Conservation (phyloP, 2,113 vertebrate species). For the Todiramphus saurophagus region DNA sequence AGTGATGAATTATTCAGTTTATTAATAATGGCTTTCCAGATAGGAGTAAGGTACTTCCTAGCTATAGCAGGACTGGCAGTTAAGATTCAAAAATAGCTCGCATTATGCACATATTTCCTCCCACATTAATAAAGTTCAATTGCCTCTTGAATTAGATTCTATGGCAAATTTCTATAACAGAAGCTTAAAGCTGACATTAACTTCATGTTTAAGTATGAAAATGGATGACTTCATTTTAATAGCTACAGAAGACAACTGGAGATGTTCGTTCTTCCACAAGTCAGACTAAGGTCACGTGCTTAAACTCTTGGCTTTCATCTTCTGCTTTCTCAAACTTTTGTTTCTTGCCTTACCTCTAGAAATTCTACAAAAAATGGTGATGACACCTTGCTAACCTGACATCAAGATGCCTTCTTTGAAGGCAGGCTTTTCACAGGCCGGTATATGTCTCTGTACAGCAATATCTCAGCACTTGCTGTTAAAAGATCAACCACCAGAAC, state of each 20-base stretch:
- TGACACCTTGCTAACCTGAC: background rate
- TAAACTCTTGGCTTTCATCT: background rate
- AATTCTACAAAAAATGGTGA: background rate
- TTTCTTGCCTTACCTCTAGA: background rate
- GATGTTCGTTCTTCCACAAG: background rate
- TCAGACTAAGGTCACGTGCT: background rate
- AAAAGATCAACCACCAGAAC: constrained; percentile 35
- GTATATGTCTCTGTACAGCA: background rate
- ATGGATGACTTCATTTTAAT: background rate
- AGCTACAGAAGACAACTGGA: background rate
- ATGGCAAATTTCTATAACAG: background rate
- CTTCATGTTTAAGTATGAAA: background rate
- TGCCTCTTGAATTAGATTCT: background rate
- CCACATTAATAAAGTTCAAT: constrained; percentile 34
- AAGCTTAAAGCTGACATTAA: background rate
- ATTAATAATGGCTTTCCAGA: constrained; percentile 9
- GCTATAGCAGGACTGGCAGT: background rate
- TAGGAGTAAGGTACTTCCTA: background rate
- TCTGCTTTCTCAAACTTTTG: background rate
- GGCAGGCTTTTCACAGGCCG: background rate
- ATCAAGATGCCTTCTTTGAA: background rate
- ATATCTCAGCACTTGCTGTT: background rate
- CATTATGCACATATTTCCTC: background rate
- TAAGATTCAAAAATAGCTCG: background rate
- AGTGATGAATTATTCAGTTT: constrained; percentile 14